These are phyloP conservation scores for Platichthys flesus DNA, from an alignment of 2,113 vertebrate species.

Conservation along the genomic window DNA sequence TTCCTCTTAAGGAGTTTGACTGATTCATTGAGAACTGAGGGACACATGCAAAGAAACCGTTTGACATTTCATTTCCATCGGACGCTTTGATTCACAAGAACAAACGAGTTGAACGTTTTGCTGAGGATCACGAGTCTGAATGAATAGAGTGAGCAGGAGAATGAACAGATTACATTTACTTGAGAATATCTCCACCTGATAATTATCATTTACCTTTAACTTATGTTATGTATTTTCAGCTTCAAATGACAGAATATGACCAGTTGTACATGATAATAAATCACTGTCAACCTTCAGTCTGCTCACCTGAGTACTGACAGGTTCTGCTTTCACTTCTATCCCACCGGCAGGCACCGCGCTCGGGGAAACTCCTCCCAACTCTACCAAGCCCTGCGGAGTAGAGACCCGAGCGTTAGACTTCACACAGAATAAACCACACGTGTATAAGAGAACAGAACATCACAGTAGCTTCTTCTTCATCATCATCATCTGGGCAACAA, in stretches of 20 bases:
- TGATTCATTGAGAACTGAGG: slow-evolving; percentile 21
- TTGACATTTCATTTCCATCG: slow-evolving; percentile 20
- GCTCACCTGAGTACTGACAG: slow-evolving; percentile 74
- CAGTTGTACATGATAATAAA: too few relatives aligned
- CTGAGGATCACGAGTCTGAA: background rate
- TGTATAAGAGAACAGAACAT: background rate
- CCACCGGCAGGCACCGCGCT: slow-evolving; percentile 75
- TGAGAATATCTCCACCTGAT: background rate
- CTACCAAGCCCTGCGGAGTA: slow-evolving; percentile 87
- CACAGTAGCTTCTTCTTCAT: background rate
- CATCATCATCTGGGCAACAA: too few relatives aligned
- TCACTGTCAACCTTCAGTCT: too few relatives aligned
- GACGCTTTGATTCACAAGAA: slow-evolving; percentile 10
- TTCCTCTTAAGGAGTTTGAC: background rate
- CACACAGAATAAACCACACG: background rate
- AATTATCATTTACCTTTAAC: background rate
- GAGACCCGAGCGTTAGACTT: background rate
- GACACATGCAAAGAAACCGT: slow-evolving; percentile 15
- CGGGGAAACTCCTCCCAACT: slow-evolving; percentile 86
- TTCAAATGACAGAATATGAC: background rate
- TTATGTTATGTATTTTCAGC: background rate
- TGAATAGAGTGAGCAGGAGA: background rate
- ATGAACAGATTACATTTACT: background rate
- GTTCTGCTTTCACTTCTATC: slow-evolving; percentile 84
- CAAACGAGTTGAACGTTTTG: slow-evolving; percentile 1